phyloP scores from a whole-genome alignment of 2,888 invertebrate species.

The Scaptomyza tumidula region DNA sequence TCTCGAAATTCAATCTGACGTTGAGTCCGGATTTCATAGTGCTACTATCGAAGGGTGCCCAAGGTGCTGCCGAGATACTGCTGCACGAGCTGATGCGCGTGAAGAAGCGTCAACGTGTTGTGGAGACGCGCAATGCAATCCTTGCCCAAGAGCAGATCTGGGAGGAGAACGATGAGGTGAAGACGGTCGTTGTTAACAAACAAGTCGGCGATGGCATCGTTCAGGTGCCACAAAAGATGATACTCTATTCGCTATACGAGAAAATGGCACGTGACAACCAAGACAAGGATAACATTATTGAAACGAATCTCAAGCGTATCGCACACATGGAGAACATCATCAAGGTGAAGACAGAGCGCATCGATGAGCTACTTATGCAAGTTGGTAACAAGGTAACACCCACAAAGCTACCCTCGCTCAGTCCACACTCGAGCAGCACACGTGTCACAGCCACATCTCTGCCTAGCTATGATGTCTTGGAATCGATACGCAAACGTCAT shows the following conservation, averaged over 20 bases:
- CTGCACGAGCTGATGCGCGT: slow-evolving; percentile 83
- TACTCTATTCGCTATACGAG: slow-evolving; percentile 82
- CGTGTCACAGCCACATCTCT: slow-evolving; percentile 25
- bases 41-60: slow-evolving; percentile 87
- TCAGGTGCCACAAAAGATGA: slow-evolving; percentile 84
- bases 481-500: slow-evolving; percentile 29
- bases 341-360: slow-evolving; percentile 79
- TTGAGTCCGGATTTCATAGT: slow-evolving; percentile 85
- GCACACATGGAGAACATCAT: slow-evolving; percentile 81
- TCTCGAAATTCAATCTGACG: slow-evolving; percentile 86
- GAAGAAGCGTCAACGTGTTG: slow-evolving; percentile 56
- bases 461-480: slow-evolving; percentile 36
- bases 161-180: slow-evolving; percentile 81
- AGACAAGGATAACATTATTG: slow-evolving; percentile 69
- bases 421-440: slow-evolving; percentile 15
- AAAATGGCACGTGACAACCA: slow-evolving; percentile 63
- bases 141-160: slow-evolving; percentile 73
- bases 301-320: slow-evolving; percentile 47
- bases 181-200: slow-evolving; percentile 79
- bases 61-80: slow-evolving; percentile 88
- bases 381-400: slow-evolving; percentile 59
- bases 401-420: slow-evolving; percentile 4
- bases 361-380: slow-evolving; percentile 80
- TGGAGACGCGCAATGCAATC: slow-evolving; percentile 48
- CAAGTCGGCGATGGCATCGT: slow-evolving; percentile 83